Evolutionary conservation across 92 coral and sea anemone species (phyloP).

Genomic region (Palythoa grandis): DNA sequence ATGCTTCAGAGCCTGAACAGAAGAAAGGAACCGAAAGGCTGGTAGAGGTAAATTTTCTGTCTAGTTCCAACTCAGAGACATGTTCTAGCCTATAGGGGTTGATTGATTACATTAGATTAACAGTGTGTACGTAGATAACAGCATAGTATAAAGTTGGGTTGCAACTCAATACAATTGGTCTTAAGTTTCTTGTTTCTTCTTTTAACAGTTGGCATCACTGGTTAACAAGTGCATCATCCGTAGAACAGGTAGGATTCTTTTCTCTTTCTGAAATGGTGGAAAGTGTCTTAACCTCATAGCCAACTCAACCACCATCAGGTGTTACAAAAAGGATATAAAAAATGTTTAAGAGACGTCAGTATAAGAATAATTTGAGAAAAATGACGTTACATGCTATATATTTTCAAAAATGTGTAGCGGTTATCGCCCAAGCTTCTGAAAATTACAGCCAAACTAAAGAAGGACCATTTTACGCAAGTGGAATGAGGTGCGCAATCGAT

Average conservation of each 20-base stretch:
- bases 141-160: too few relatives aligned
- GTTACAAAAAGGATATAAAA: background rate
- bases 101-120: background rate
- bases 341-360: background rate
- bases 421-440: too few relatives aligned
- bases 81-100: background rate
- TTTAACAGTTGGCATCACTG: constrained; percentile 70
- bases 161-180: too few relatives aligned
- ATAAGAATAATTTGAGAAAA: too few relatives aligned
- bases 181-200: background rate
- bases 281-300: too few relatives aligned
- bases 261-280: background rate
- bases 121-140: too few relatives aligned
- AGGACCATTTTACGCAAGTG: too few relatives aligned
- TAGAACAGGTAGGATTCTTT: constrained; percentile 71
- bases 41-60: constrained; percentile 59
- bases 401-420: too few relatives aligned
- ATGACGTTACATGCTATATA: too few relatives aligned
- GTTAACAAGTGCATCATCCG: constrained; percentile 97
- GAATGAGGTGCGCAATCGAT: too few relatives aligned
- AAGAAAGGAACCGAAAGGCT: constrained; percentile 89
- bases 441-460: too few relatives aligned
- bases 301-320: too few relatives aligned
- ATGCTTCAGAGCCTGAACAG: constrained; percentile 92
- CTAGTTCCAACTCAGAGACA: background rate